Conservation (phyloP, 2,888 invertebrate species). For the Rhamnusium bicolor region DNA sequence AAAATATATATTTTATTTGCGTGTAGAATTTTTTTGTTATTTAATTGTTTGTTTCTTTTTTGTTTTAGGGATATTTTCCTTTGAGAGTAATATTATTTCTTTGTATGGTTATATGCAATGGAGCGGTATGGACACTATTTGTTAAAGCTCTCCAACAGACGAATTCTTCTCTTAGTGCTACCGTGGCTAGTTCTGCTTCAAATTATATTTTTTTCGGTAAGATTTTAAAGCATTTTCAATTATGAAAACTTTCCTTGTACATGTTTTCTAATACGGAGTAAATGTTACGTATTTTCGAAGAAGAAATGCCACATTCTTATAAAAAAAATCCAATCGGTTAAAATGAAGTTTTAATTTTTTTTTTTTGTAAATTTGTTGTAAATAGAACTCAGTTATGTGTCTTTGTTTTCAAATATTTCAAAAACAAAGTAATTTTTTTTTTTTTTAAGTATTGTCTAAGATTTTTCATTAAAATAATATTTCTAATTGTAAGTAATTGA, state of each 20-base stretch:
- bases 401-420: too few species aligned
- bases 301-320: too few species aligned
- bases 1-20: background rate
- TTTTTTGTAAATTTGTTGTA: too few species aligned
- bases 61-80: constrained; percentile 64
- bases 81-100: constrained; percentile 68
- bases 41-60: background rate
- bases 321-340: too few species aligned
- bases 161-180: constrained; percentile 73
- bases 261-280: too few species aligned
- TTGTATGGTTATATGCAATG: constrained; percentile 76
- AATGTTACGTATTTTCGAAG: too few species aligned
- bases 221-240: constrained; percentile 55
- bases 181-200: constrained; percentile 77
- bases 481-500: too few species aligned
- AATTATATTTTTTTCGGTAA: constrained; percentile 79
- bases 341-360: too few species aligned
- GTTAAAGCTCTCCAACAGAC: constrained; percentile 75
- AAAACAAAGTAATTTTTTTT: too few species aligned
- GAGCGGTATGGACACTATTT: constrained; percentile 77
- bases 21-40: background rate
- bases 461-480: too few species aligned
- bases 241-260: background rate
- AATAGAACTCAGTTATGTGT: too few species aligned
- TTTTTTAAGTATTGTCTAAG: too few species aligned